These are phyloP conservation scores for Paratilapia polleni DNA, from an alignment of 2,113 vertebrate species.

Conservation along the genomic window DNA sequence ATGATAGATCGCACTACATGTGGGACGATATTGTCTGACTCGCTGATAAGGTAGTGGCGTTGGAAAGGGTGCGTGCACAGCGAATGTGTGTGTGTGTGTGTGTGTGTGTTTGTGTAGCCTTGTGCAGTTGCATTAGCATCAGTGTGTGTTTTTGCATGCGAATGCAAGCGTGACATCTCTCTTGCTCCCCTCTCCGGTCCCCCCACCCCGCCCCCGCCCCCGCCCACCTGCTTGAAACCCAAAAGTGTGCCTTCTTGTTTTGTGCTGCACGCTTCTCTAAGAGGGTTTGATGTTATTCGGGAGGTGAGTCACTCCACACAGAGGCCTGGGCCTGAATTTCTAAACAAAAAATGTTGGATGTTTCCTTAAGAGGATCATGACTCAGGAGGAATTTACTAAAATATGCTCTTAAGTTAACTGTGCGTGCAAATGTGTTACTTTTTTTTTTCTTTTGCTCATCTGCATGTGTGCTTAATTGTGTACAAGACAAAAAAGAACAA, in stretches of 20 bases:
- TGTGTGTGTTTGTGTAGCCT: background rate
- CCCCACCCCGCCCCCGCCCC: background rate
- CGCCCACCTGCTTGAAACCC: conserved; percentile 10
- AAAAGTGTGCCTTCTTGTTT: conserved; percentile 10
- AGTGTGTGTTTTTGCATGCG: conserved; percentile 21
- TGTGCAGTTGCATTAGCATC: conserved; percentile 24
- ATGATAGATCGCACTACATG: conserved; percentile 42
- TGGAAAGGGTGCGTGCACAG: conserved; percentile 10
- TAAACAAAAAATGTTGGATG: conserved; percentile 15
- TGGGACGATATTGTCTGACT: conserved; percentile 73
- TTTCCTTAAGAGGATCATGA: conserved; percentile 7
- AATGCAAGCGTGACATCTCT: conserved; percentile 5
- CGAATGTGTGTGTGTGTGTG: background rate
- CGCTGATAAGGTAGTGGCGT: conserved; percentile 68
- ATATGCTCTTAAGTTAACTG: conserved; percentile 3
- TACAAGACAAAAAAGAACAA: background rate
- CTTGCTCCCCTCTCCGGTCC: background rate
- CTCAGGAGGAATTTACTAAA: conserved; percentile 9
- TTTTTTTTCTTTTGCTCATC: background rate
- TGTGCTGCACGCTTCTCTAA: background rate
- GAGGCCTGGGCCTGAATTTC: conserved; percentile 26
- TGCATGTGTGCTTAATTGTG: background rate
- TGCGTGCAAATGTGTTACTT: background rate
- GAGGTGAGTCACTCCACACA: conserved; percentile 40
- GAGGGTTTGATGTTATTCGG: conserved; percentile 16